Evolutionary conservation across 2,113 vertebrate genomes (phyloP).

Genomic region (Motacilla alba): DNA sequence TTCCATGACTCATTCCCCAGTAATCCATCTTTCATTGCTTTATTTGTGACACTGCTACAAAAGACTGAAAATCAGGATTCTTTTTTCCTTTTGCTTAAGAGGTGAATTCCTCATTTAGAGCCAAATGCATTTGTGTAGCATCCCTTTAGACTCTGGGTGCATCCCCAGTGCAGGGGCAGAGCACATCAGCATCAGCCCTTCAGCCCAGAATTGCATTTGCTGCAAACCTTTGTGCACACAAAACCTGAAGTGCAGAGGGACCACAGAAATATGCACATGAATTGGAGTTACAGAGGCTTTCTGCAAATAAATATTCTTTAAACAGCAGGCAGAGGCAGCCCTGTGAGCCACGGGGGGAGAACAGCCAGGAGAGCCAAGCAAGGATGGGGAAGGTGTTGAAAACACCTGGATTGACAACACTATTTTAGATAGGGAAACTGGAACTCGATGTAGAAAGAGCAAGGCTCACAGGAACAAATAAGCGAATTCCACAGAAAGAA

Average conservation of each 20-base stretch:
- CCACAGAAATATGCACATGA: neutral
- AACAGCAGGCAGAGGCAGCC: conserved; percentile 33
- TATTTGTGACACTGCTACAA: neutral
- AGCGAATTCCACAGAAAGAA: conserved; percentile 58
- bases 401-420: conserved; percentile 61
- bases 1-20: conserved; percentile 51
- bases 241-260: neutral
- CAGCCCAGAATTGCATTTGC: neutral
- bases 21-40: conserved; percentile 32
- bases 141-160: neutral
- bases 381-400: conserved; percentile 33
- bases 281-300: conserved; percentile 37
- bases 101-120: neutral
- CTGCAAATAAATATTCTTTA: conserved; percentile 65
- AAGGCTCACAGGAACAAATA: conserved; percentile 52
- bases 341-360: neutral
- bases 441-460: conserved; percentile 26
- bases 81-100: neutral
- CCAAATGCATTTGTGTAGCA: neutral
- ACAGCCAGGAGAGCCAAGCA: neutral
- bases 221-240: neutral
- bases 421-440: conserved; percentile 59
- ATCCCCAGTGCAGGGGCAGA: neutral
- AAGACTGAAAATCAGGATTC: neutral
- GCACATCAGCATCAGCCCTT: neutral